These are phyloP conservation scores for Agriotes lineatus DNA, from an alignment of 2,888 invertebrate genomes.

Conservation along the genomic window DNA sequence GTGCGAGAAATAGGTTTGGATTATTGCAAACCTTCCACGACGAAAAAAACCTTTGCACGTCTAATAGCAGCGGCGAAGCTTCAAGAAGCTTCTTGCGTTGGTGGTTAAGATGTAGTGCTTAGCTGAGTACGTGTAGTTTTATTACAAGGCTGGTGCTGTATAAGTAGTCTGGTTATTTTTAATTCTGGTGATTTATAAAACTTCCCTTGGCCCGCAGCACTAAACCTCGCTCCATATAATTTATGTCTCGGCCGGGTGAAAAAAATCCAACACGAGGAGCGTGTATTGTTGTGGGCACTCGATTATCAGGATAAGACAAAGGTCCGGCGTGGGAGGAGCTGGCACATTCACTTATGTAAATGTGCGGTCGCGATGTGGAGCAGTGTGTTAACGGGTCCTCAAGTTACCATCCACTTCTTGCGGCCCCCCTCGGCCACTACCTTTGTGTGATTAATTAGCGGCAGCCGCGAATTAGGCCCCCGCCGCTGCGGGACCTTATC, in stretches of 20 bases:
- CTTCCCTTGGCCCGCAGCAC: conserved; percentile 2
- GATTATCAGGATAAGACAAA: conserved; percentile 40
- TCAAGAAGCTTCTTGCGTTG: conserved; percentile 9
- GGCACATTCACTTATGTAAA: conserved; percentile 46
- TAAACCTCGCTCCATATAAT: conserved; percentile 29
- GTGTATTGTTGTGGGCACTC: conserved; percentile 34
- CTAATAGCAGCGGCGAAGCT: too few relatives aligned
- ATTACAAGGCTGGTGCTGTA: background rate
- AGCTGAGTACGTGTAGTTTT: conserved; percentile 4
- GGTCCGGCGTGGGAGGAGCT: conserved; percentile 39
- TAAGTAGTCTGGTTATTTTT: background rate
- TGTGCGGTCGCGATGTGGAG: conserved; percentile 46
- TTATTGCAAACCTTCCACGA: too few relatives aligned
- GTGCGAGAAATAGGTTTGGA: too few relatives aligned
- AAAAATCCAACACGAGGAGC: conserved; percentile 32
- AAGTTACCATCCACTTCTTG: conserved; percentile 32
- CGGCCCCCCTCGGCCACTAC: conserved; percentile 29
- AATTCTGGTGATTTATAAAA: conserved; percentile 15
- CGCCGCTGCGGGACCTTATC: background rate
- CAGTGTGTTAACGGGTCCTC: conserved; percentile 49
- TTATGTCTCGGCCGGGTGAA: conserved; percentile 22
- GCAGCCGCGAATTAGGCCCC: background rate
- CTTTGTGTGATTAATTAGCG: conserved; percentile 27
- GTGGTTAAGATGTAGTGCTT: conserved; percentile 4
- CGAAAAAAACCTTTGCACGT: too few relatives aligned